These are phyloP conservation scores for Danionella dracula DNA, from an alignment of 2,797 vertebrate genomes.

Conservation along the genomic window DNA sequence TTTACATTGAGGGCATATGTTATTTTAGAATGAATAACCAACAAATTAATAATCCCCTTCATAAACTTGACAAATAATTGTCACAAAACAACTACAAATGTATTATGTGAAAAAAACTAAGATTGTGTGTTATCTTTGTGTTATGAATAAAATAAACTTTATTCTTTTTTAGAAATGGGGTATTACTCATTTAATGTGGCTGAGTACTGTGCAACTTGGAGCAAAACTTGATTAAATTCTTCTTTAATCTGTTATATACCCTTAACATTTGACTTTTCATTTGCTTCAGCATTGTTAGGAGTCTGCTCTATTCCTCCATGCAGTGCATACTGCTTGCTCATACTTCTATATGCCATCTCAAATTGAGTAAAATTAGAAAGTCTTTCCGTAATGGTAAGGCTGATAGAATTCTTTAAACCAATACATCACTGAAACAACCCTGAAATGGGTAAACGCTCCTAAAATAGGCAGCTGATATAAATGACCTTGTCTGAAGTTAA, in stretches of 20 bases:
- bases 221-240: too few species aligned
- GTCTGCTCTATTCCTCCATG: slow-evolving; percentile 19
- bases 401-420: slow-evolving; percentile 39
- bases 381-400: slow-evolving; percentile 30
- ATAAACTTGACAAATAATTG: slow-evolving; percentile 6
- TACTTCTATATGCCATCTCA: slow-evolving; percentile 11
- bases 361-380: slow-evolving; percentile 45
- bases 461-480: slow-evolving; percentile 22
- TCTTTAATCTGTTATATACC: too few species aligned
- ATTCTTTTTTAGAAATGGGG: background rate
- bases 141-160: too few species aligned
- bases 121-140: too few species aligned
- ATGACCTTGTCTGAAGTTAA: slow-evolving; percentile 42
- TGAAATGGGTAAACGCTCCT: slow-evolving; percentile 23
- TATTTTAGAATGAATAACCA: slow-evolving; percentile 11
- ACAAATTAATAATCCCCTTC: slow-evolving; percentile 15
- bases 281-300: background rate
- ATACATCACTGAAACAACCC: slow-evolving; percentile 33
- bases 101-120: too few species aligned
- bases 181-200: background rate
- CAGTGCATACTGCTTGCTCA: slow-evolving; percentile 1
- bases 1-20: background rate
- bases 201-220: background rate
- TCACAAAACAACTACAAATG: background rate
- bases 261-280: background rate